Percentiles rank a stretch among this genome's conserved stretches.
phyloP scores from a whole-genome alignment of 1,140 invertebrate genomes.

The Drosophila mayri region DNA sequence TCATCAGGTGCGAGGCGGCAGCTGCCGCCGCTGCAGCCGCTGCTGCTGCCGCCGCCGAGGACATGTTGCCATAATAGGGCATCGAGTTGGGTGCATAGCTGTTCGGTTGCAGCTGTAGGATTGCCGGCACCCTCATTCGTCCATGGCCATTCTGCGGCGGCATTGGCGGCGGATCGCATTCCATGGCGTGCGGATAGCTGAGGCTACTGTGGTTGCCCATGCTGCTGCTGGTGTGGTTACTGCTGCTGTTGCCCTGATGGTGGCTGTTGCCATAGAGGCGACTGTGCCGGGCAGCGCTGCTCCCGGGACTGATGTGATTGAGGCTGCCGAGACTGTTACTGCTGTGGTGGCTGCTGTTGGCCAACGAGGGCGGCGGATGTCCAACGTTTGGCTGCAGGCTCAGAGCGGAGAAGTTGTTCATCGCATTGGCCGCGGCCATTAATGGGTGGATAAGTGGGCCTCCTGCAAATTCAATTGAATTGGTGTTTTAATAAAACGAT shows the following conservation, averaged over 20 bases:
- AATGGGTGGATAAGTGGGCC: conserved; percentile 68
- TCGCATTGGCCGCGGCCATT: conserved; percentile 58
- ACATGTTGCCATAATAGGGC: conserved; percentile 55
- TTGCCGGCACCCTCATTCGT: conserved; percentile 55
- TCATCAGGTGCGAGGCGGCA: conserved; percentile 80
- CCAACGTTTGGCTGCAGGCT: conserved; percentile 49
- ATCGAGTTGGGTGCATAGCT: conserved; percentile 55
- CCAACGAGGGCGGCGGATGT: conserved; percentile 31
- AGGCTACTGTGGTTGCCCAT: conserved; percentile 41
- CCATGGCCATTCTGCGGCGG: conserved; percentile 58
- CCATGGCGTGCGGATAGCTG: conserved; percentile 83
- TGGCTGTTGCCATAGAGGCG: conserved; percentile 17
- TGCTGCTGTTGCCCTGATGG: conserved; percentile 28
- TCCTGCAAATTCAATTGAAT: conserved; percentile 52
- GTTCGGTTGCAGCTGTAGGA: conserved; percentile 48
- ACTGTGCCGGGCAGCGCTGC: conserved; percentile 11
- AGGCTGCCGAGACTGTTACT: conserved; percentile 71
- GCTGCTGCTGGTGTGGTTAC: conserved; percentile 4
- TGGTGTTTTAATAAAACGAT: not conserved
- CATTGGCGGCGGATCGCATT: conserved; percentile 81
- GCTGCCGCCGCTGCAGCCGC: conserved; percentile 55
- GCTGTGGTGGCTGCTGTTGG: conserved; percentile 25
- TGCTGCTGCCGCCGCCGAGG: conserved; percentile 39
- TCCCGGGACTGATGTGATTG: conserved; percentile 53
- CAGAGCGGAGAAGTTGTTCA: conserved; percentile 69